Evolutionary conservation across 2,888 invertebrate species (phyloP), one percentile per base, ranked within the genome.

Genomic region (Synanthedon andrenaeformis): DNA sequence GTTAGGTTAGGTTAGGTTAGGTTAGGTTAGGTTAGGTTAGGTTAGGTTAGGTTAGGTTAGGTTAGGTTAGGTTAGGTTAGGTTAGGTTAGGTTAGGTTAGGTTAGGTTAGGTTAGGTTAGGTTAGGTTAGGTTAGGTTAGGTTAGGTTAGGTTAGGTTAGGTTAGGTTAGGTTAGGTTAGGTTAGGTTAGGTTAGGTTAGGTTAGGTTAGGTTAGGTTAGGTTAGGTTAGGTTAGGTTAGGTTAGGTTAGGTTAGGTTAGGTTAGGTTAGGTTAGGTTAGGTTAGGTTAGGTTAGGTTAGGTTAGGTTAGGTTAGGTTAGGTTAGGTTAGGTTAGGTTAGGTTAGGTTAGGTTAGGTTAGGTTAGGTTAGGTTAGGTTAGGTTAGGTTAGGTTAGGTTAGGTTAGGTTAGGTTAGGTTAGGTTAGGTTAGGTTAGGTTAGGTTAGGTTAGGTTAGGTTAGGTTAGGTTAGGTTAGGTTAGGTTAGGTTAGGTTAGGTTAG

Each of bases 311-410:
- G 50, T 53, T 50, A 50, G 50, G 41, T 50, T 41, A 19, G 42
- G 50, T 50, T 50, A 56, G 56, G 55, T 58, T 58, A 58, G 59
- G 56, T 55, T 57, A 57, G 57, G 57, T 57, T 57, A 57, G 57
- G 58, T 58, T 58, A 59, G 58, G 58, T 57, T 59, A 41, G 41
- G 41, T 41, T 41, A 41, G 41, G 41, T 41, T 41, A 41, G 41
- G 41, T 41, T 41, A 41, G 41, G 41, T 41, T 41, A 41, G 41
- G 41, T 41, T 41, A 41, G 41, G 41, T 41, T 41, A 41, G 41
- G 41, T 41, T 41, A n/a, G n/a, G n/a, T n/a, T n/a, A n/a, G n/a
- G n/a, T n/a, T n/a, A n/a, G n/a, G n/a, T n/a, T n/a, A n/a, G n/a
- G n/a, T n/a, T n/a, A n/a, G n/a, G n/a, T n/a, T n/a, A n/a, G n/a